phyloP scores from a whole-genome alignment of 2,888 invertebrate species.

The Papilio protenor region DNA sequence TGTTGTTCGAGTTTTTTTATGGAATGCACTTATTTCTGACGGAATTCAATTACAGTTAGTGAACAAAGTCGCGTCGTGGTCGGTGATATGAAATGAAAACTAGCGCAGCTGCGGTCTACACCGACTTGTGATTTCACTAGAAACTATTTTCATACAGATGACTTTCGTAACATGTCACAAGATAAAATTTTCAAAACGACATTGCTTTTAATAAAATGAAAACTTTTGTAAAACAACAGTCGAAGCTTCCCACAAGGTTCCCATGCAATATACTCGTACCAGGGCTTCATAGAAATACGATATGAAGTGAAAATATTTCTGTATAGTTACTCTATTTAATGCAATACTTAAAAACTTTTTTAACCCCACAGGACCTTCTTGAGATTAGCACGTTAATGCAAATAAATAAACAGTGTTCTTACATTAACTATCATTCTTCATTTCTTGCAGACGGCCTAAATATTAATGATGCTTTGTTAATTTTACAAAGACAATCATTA shows the following conservation, averaged over 20 bases:
- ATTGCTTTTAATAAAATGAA: neutral
- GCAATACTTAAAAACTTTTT: too few species aligned
- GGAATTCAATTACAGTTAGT: slow-evolving; percentile 29
- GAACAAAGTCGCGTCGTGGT: slow-evolving; percentile 13
- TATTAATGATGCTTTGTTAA: too few species aligned
- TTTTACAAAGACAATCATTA: neutral
- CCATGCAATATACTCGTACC: neutral
- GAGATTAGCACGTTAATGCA: too few species aligned
- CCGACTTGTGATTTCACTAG: slow-evolving; percentile 16
- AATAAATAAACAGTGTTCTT: too few species aligned
- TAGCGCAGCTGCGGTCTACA: slow-evolving; percentile 15
- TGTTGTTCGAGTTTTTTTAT: neutral
- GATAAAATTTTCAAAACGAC: neutral
- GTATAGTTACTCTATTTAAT: neutral
- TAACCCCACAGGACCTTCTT: too few species aligned
- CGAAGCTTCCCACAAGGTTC: neutral
- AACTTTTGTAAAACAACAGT: neutral
- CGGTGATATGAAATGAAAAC: slow-evolving; percentile 17
- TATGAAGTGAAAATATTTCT: neutral
- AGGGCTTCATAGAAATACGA: neutral
- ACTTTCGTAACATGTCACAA: slow-evolving; percentile 15
- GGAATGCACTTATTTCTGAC: slow-evolving; percentile 26
- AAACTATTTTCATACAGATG: slow-evolving; percentile 21
- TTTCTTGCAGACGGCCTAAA: too few species aligned
- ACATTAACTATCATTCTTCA: too few species aligned